These are phyloP conservation scores for Aradophagus sp. DNA, from an alignment of 1,140 invertebrate genomes.

Conservation along the genomic window DNA sequence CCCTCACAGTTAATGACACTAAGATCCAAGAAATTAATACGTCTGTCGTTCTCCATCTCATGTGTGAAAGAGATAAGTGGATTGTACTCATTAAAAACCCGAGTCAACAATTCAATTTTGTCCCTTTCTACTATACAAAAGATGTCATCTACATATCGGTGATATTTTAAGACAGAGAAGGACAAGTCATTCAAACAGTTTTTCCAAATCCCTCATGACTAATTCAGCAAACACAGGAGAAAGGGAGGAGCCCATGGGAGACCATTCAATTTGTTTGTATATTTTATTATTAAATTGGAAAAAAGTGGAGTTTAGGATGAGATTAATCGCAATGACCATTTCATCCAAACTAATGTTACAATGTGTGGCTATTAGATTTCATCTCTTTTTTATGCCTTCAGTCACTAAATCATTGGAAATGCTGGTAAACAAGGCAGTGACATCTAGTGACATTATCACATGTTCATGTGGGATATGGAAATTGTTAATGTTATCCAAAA, in stretches of 20 bases:
- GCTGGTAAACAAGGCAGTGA: conserved; percentile 3
- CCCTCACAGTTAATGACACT: too few relatives aligned
- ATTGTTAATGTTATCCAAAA: conserved; percentile 2
- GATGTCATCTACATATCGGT: too few relatives aligned
- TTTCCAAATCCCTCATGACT: too few relatives aligned
- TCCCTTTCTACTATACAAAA: too few relatives aligned
- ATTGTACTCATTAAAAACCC: too few relatives aligned
- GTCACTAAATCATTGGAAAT: conserved; percentile 3
- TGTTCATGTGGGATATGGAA: neutral
- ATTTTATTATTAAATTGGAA: conserved; percentile 8
- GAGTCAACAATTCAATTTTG: too few relatives aligned
- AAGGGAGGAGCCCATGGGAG: conserved; percentile 4
- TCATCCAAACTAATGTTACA: conserved; percentile 5
- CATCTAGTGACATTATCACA: conserved; percentile 9
- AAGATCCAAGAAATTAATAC: too few relatives aligned
- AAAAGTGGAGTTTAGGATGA: conserved; percentile 4
- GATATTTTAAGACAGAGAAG: too few relatives aligned
- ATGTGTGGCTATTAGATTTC: neutral
- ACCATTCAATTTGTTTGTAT: conserved; percentile 9
- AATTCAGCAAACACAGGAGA: too few relatives aligned
- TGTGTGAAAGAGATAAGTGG: too few relatives aligned
- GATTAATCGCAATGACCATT: neutral
- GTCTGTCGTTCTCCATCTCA: too few relatives aligned
- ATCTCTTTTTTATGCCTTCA: conserved; percentile 7
- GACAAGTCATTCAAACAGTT: too few relatives aligned